Percentiles rank a stretch among this genome's conserved stretches.
These are phyloP conservation scores for Caenorhabditis sp. DNA, from an alignment of 2,888 invertebrate species.

Conservation along the genomic window DNA sequence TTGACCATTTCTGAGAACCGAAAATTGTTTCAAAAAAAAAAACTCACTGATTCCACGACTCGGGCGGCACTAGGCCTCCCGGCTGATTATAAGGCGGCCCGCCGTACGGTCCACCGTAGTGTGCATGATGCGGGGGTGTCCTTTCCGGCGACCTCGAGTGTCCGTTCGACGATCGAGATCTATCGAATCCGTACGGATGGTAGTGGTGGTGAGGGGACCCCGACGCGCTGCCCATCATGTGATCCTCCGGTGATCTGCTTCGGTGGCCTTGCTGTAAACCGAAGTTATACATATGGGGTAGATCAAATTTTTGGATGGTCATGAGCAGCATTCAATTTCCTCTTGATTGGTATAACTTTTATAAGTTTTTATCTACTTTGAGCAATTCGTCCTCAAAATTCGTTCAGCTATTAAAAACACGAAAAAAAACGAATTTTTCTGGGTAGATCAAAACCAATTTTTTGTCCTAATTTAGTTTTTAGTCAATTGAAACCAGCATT, in stretches of 20 bases:
- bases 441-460: too few species aligned
- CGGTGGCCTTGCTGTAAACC: constrained; percentile 54
- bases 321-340: too few species aligned
- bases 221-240: constrained; percentile 56
- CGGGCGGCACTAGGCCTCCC: constrained; percentile 50
- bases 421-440: too few species aligned
- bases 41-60: constrained; percentile 65
- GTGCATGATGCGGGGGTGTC: constrained; percentile 66
- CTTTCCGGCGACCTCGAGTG: constrained; percentile 68
- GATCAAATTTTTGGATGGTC: too few species aligned
- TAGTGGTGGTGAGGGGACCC: constrained; percentile 67
- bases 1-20: too few species aligned
- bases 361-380: too few species aligned
- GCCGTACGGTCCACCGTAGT: constrained; percentile 58
- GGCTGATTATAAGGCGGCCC: constrained; percentile 52
- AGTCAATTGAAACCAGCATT: too few species aligned
- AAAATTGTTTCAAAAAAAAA: neutral
- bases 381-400: too few species aligned
- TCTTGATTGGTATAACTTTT: too few species aligned
- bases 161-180: constrained; percentile 41
- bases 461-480: too few species aligned
- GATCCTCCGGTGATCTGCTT: constrained; percentile 65
- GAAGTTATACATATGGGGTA: too few species aligned
- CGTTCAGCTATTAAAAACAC: too few species aligned
- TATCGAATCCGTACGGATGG: constrained; percentile 68